Evolutionary conservation across 2,113 vertebrate species (phyloP).

Genomic region (Mola mola): DNA sequence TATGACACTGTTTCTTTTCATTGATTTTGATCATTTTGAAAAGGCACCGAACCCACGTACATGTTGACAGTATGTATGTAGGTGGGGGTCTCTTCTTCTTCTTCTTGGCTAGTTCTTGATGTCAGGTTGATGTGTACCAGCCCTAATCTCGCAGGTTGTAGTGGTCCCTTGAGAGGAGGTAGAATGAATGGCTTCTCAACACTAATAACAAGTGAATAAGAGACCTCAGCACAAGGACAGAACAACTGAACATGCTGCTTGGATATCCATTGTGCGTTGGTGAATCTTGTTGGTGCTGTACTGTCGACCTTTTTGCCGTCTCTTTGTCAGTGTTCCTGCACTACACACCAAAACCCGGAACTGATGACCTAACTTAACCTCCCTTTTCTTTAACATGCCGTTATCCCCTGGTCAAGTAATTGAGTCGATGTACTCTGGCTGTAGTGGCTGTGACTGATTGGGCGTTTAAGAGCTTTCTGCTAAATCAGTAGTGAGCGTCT

Average conservation of each 20-base stretch:
- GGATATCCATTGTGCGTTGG: slow-evolving; percentile 15
- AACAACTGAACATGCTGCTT: slow-evolving; percentile 8
- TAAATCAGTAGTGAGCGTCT: slow-evolving; percentile 21
- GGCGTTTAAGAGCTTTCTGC: slow-evolving; percentile 33
- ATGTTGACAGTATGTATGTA: too few relatives aligned
- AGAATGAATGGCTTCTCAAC: too few relatives aligned
- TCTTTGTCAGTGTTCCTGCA: not conserved
- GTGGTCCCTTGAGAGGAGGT: too few relatives aligned
- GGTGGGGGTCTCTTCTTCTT: too few relatives aligned
- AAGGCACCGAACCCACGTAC: too few relatives aligned
- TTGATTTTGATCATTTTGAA: too few relatives aligned
- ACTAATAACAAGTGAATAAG: too few relatives aligned
- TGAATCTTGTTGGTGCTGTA: slow-evolving; percentile 36
- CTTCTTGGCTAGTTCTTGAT: too few relatives aligned
- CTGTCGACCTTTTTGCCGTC: slow-evolving; percentile 31
- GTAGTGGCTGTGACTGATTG: slow-evolving; percentile 32
- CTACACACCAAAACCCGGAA: not conserved
- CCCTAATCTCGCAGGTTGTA: too few relatives aligned
- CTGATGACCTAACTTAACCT: slow-evolving; percentile 39
- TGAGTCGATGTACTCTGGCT: slow-evolving; percentile 36
- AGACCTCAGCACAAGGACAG: not conserved
- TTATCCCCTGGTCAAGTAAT: slow-evolving; percentile 26
- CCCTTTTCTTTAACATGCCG: slow-evolving; percentile 36
- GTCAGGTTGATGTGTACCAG: too few relatives aligned
- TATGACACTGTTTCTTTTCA: too few relatives aligned